Base-by-base conservation (phyloP, 2,888 invertebrate species). In the Marasmarcha lunaedactyla region DNA sequence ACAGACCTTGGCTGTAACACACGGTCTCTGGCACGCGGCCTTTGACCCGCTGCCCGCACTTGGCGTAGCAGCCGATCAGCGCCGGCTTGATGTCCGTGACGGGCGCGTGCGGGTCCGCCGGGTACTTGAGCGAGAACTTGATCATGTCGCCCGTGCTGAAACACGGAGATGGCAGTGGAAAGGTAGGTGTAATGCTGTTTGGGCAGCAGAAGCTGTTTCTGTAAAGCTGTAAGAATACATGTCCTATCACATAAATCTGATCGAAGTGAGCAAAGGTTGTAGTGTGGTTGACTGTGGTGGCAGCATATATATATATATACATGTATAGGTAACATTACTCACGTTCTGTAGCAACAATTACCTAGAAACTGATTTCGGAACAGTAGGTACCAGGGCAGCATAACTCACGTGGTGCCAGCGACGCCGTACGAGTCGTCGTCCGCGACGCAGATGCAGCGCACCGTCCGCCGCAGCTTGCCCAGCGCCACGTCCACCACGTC, bases 391-490 rank as follows among this genome's bases (percentile, higher is more conserved):
- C n/a, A n/a, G n/a, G n/a, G n/a, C n/a, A n/a, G n/a, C n/a, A n/a
- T n/a, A 14, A 59, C 96, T 25, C 90, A 96, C 57, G 94, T 92
- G 10, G 96, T 97, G 4, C 97, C 97, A 49, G 95, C 92, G 63
- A 90, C 94, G 36, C 92, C 90, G 44, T 86, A 87, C 35, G 88
- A 84, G 59, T 96, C 95, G 30, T 88, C 85, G 2, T 76, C 77
- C 52, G 88, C 90, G 40, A 94, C 69, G 48, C 88, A 88, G 46
- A 94, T 86, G 48, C 93, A 92, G 20, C 89, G 87, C 14, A 95
- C 89, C 38, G 86, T 86, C 33, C 97, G 85, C 40, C 93, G 90
- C 47, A 94, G 73, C 69, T 93, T 93, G 15, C 93, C 92, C 50
- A 94, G 77, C 33, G 88, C 85, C 1, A 95, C 91, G 56, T 95